A percentile compares a stretch with the other conserved stretches of the same genome.
Conservation (phyloP, 2,888 invertebrate species). For the Drosophila histrio region DNA sequence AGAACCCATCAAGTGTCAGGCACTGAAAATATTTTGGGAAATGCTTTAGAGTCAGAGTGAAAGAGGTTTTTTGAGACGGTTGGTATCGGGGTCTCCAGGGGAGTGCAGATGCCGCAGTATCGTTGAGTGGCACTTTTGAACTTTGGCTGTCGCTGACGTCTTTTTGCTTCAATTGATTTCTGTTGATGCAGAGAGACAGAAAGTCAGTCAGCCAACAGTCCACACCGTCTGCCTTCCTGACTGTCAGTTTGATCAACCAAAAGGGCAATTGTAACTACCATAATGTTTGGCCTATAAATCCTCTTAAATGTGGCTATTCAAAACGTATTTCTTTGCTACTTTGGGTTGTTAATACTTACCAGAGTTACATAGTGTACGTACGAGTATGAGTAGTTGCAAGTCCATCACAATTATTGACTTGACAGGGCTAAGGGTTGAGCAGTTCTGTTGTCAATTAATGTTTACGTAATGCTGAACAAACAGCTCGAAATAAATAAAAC, state of each 20-base stretch:
- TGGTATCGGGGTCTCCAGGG: slow-evolving; percentile 1
- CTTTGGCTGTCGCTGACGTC: slow-evolving; percentile 65
- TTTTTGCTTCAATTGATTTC: slow-evolving; percentile 67
- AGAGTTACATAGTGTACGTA: background rate
- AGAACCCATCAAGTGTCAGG: slow-evolving; percentile 45
- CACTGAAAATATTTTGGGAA: slow-evolving; percentile 69
- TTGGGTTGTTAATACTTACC: background rate
- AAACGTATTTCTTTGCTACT: slow-evolving; percentile 1
- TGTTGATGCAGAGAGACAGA: slow-evolving; percentile 38
- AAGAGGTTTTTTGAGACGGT: slow-evolving; percentile 1
- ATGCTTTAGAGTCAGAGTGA: slow-evolving; percentile 20
- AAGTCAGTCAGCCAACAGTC: slow-evolving; percentile 36
- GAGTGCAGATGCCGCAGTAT: slow-evolving; percentile 36
- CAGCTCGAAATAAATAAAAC: background rate
- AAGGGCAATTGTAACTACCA: slow-evolving; percentile 37
- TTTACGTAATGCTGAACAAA: slow-evolving; percentile 21
- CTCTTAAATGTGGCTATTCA: slow-evolving; percentile 28
- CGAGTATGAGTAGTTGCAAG: slow-evolving; percentile 2
- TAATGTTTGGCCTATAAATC: slow-evolving; percentile 39
- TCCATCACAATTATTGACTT: slow-evolving; percentile 21
- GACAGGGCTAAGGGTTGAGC: slow-evolving; percentile 17
- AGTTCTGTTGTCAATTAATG: slow-evolving; percentile 46
- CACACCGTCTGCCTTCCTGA: background rate
- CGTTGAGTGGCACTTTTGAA: slow-evolving; percentile 75
- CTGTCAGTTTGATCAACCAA: slow-evolving; percentile 13